Conservation (phyloP, 2,797 vertebrate species). For the Holocentrus rufus region DNA sequence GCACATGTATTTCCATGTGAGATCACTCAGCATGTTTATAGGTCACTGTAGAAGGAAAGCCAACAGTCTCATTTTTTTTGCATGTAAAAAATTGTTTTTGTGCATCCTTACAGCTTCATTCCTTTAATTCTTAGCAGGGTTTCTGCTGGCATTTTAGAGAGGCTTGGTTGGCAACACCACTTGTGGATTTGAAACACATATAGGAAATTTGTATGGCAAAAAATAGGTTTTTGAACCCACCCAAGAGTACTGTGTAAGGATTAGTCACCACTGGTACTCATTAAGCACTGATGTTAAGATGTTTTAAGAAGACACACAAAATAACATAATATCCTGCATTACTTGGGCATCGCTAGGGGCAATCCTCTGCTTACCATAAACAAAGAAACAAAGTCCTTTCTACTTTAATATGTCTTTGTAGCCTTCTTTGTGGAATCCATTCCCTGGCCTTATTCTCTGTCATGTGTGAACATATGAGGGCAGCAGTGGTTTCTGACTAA, state of each 20-base stretch:
- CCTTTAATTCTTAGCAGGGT: neutral
- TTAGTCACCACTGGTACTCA: neutral
- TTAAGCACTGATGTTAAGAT: neutral
- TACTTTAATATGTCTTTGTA: neutral
- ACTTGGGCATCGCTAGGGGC: neutral
- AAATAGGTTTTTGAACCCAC: neutral
- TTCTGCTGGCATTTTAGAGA: slow-evolving; percentile 7
- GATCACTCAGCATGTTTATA: slow-evolving; percentile 29
- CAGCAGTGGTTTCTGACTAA: neutral
- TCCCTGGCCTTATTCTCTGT: neutral
- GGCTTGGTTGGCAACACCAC: neutral
- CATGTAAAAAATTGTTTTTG: neutral
- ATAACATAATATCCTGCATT: neutral
- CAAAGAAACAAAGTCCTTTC: neutral
- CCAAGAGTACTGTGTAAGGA: neutral
- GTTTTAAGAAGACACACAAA: neutral
- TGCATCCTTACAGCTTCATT: neutral
- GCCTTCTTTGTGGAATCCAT: neutral
- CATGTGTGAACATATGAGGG: neutral
- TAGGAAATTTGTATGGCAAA: neutral
- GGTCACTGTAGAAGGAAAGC: neutral
- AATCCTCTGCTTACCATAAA: neutral
- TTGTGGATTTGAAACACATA: neutral
- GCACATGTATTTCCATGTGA: slow-evolving; percentile 49
- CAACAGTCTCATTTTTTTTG: slow-evolving; percentile 13